phyloP scores from a whole-genome alignment of 2,888 invertebrate species.

The Euphydryas editha region DNA sequence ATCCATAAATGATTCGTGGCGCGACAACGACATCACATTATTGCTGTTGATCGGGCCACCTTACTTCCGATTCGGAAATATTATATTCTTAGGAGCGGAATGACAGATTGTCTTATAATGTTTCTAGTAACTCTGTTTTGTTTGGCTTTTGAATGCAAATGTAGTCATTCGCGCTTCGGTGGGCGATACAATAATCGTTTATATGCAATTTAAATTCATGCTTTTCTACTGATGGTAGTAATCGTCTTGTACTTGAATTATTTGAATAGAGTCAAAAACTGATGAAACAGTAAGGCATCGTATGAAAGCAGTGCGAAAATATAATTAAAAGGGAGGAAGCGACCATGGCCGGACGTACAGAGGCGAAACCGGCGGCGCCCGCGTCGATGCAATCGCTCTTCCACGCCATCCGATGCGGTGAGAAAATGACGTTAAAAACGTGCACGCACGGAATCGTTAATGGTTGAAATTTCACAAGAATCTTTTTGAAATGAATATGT shows the following conservation, averaged over 20 bases:
- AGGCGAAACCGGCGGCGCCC: slow-evolving; percentile 68
- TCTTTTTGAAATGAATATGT: slow-evolving; percentile 23
- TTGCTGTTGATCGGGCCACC: slow-evolving; percentile 76
- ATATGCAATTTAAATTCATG: slow-evolving; percentile 13
- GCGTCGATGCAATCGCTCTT: slow-evolving; percentile 69
- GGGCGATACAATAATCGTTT: background rate
- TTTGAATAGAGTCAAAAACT: slow-evolving; percentile 16
- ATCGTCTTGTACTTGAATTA: background rate
- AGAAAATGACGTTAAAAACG: slow-evolving; percentile 68
- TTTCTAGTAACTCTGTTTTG: slow-evolving; percentile 39
- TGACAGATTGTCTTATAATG: slow-evolving; percentile 62
- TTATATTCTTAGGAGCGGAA: slow-evolving; percentile 75
- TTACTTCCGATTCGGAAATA: slow-evolving; percentile 84
- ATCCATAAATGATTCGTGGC: slow-evolving; percentile 78
- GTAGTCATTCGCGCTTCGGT: slow-evolving; percentile 21
- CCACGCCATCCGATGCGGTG: slow-evolving; percentile 58
- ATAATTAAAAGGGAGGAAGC: slow-evolving; percentile 79
- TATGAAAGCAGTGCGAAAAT: slow-evolving; percentile 65
- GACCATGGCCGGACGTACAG: slow-evolving; percentile 67
- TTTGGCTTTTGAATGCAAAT: slow-evolving; percentile 31
- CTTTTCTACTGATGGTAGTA: slow-evolving; percentile 16
- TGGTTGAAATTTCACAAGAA: slow-evolving; percentile 60
- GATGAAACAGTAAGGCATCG: slow-evolving; percentile 42
- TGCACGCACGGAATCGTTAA: slow-evolving; percentile 65
- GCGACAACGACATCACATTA: slow-evolving; percentile 79